A percentile compares a stretch with the other conserved stretches of the same genome.
phyloP scores from a whole-genome alignment of 2,888 invertebrate genomes.

The Pammene aurita region DNA sequence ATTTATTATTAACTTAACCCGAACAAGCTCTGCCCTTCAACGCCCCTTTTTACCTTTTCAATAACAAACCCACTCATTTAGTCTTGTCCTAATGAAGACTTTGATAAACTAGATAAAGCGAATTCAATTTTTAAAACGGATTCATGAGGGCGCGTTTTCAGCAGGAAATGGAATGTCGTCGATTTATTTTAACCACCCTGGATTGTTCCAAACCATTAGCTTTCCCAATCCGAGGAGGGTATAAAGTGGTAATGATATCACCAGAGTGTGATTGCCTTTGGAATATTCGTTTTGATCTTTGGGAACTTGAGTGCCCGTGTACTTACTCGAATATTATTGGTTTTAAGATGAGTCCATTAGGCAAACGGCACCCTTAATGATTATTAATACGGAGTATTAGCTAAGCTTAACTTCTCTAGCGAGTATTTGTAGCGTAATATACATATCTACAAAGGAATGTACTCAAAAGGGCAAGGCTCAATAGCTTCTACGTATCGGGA shows the following conservation, averaged over 20 bases:
- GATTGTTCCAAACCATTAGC: constrained; percentile 78
- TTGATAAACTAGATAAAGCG: constrained; percentile 54
- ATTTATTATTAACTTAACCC: no score
- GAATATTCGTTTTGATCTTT: constrained; percentile 43
- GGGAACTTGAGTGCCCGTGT: constrained; percentile 14
- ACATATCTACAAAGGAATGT: constrained; percentile 38
- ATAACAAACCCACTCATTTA: constrained; percentile 28
- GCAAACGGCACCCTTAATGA: constrained; percentile 18
- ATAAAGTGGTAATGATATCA: constrained; percentile 71
- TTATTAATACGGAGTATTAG: constrained; percentile 27
- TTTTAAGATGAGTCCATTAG: constrained; percentile 23
- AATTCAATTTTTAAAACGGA: constrained; percentile 69
- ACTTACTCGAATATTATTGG: constrained; percentile 10
- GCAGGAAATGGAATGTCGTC: constrained; percentile 78
- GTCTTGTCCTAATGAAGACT: constrained; percentile 47
- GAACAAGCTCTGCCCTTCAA: not conserved
- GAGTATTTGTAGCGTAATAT: constrained; percentile 11
- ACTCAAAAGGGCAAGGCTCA: constrained; percentile 65
- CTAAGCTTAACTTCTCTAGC: constrained; percentile 10
- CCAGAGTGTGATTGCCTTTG: constrained; percentile 51
- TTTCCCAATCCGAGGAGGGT: constrained; percentile 77
- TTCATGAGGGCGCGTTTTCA: constrained; percentile 67
- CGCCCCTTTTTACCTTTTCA: constrained; percentile 21
- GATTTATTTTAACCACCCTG: constrained; percentile 78
- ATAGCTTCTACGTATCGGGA: constrained; percentile 69